Evolutionary conservation across 2,113 vertebrate genomes (phyloP).

Genomic region (Toxotes jaculatrix): DNA sequence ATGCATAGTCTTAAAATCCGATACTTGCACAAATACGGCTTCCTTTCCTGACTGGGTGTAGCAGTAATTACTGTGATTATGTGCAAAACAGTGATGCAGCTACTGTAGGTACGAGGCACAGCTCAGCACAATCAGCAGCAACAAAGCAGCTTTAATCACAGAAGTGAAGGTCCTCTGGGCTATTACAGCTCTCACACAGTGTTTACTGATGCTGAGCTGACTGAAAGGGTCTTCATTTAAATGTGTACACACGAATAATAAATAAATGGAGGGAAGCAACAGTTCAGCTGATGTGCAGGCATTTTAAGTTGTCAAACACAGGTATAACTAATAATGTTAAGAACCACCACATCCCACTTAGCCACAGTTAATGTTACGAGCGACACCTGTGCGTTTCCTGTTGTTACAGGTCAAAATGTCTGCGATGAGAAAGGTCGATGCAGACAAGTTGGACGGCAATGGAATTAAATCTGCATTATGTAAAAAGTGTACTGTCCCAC

Average conservation of each 20-base stretch:
- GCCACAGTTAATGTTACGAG: neutral
- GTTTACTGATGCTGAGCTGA: conserved; percentile 24
- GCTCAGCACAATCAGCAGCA: conserved; percentile 21
- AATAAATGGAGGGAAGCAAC: neutral
- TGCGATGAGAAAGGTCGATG: too few relatives aligned
- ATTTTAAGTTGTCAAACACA: neutral
- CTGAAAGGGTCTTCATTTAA: conserved; percentile 10
- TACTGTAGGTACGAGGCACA: conserved; percentile 39
- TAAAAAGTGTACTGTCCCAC: neutral
- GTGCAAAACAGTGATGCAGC: conserved; percentile 48
- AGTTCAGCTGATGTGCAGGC: neutral
- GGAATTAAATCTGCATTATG: conserved; percentile 18
- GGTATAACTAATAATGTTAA: too few relatives aligned
- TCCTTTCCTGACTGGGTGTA: conserved; percentile 15
- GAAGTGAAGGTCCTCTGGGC: neutral
- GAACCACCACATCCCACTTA: too few relatives aligned
- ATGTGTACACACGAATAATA: neutral
- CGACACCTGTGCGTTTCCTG: conserved; percentile 4
- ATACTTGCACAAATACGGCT: conserved; percentile 27
- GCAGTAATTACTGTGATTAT: conserved; percentile 62
- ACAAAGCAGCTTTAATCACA: conserved; percentile 49
- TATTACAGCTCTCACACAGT: conserved; percentile 11
- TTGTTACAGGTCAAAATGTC: neutral
- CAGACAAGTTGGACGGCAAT: neutral
- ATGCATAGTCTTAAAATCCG: conserved; percentile 6